Evolutionary conservation across 2,113 vertebrate species (phyloP).

Genomic region (Upupa epops): DNA sequence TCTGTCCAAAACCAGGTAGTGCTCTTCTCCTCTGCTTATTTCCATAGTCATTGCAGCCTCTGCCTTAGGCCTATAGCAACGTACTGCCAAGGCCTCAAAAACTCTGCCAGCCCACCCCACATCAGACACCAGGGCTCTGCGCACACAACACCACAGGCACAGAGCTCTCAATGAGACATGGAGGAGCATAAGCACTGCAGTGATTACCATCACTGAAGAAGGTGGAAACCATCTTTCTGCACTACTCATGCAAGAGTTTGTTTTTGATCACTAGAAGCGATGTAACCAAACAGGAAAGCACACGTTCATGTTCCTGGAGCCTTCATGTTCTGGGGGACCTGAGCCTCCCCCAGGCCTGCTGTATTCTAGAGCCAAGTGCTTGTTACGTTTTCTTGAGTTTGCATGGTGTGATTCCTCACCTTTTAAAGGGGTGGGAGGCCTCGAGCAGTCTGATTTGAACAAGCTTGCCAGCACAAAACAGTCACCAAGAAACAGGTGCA

Average conservation of each 20-base stretch:
- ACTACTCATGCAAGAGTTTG: neutral
- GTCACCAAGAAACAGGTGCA: neutral
- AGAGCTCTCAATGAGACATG: neutral
- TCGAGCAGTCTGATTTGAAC: neutral
- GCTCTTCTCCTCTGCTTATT: neutral
- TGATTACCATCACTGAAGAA: constrained; percentile 29
- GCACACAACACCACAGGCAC: neutral
- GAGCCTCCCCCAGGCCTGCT: neutral
- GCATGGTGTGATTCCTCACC: neutral
- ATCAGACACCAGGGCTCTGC: neutral
- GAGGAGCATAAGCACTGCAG: neutral
- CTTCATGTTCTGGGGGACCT: neutral
- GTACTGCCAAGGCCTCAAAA: neutral
- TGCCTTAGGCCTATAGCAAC: neutral
- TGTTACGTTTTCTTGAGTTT: neutral
- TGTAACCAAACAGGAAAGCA: neutral
- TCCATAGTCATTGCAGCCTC: neutral
- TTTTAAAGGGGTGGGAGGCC: neutral
- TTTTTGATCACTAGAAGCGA: constrained; percentile 19
- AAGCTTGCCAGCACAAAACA: neutral
- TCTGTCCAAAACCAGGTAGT: neutral
- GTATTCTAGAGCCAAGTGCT: neutral
- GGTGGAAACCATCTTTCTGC: constrained; percentile 37
- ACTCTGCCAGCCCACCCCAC: neutral
- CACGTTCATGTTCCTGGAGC: neutral